Evolutionary conservation across 2,113 vertebrate genomes (phyloP), one percentile per base, ranked within the genome.

Genomic region (Gasterosteus nipponicus): DNA sequence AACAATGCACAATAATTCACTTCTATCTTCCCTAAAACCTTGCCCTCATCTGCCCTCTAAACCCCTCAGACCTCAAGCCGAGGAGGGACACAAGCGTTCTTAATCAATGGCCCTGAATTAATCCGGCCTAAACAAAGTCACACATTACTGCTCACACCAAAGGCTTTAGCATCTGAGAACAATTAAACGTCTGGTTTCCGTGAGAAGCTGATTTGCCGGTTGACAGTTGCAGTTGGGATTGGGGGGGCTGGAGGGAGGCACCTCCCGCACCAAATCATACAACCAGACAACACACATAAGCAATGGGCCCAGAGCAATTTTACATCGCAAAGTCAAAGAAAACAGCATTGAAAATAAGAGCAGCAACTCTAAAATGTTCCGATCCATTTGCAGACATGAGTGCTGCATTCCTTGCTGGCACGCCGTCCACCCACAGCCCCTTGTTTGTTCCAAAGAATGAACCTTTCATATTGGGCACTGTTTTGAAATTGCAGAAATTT

Each of bases 171-270:
- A 94, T 93, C 92, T 93, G 93, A 91, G 67, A 93, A 83, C 89
- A 94, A 94, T 94, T 94, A 89, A 90, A 87, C 53, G 89, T 91
- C 91, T 90, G 91, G 86, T 91, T 93, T 93, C 82, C 86, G 86
- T 91, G 84, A 93, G 81, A 88, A 82, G 83, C 81, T 87, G 88
- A 91, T 91, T 91, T 91, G 87, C 89, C 49, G 78, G 87, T 73
- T 83, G 90, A 89, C 88, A 87, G 87, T 90, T 87, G 78, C 88
- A 87, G 75, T 41, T 31, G n/a, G 69, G 65, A 75, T 47, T 63
- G 46, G 66, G 49, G 44, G 44, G 0, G 44, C 3, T n/a, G 49
- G 49, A 29, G 22, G 51, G 53, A 14, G 26, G 56, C 74, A 38
- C 63, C 59, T 73, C 79, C 72, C 89, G 80, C 75, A 78, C 81